Evolutionary conservation across 2,888 invertebrate genomes (phyloP), one percentile per base, ranked within the genome.

Genomic region (Apocheima hispidaria): DNA sequence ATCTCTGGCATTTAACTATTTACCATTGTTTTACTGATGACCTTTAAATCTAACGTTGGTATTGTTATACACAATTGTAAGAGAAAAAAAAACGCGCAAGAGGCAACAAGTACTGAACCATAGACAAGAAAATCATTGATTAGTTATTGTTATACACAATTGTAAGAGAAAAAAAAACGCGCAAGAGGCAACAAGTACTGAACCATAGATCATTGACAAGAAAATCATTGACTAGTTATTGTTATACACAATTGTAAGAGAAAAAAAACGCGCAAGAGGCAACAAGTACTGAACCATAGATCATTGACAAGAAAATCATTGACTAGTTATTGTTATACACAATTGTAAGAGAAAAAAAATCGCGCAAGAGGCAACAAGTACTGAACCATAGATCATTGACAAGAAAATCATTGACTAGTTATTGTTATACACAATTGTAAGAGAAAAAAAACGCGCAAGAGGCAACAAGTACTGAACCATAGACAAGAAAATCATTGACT

Each of bases 1-100:
- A 84, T 84, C 79, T 81, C 78, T 76, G 74, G 71, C 74, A 79
- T 82, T 83, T 72, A 79, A 82, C 78, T 75, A 79, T 82, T 83
- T 72, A 80, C 82, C 77, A 86, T 87, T 87, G 86, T 87, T 82
- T 78, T 67, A 75, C 60, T 60, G 68, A 53, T 72, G 81, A 78
- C 84, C 83, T 83, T 82, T 76, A 64, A 43, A 63, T 66, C 65
- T 71, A 75, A 79, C 74, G 69, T 70, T 74, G 72, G 73, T 70
- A 74, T 78, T 76, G 74, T 75, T 75, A 18, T 75, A 71, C 73
- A 65, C 73, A 62, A 70, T 75, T 78, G 73, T 73, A 71, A 67
- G 54, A 65, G 53, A 65, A 69, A 71, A 72, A 71, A 72, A 72
- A 67, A 40, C 62, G 59, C 53, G 35, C 49, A 56, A 48, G 54